A percentile compares a stretch with the other conserved stretches of the same genome.
Conservation (phyloP, 2,888 invertebrate genomes). For the Tromatobia lineatoria region DNA sequence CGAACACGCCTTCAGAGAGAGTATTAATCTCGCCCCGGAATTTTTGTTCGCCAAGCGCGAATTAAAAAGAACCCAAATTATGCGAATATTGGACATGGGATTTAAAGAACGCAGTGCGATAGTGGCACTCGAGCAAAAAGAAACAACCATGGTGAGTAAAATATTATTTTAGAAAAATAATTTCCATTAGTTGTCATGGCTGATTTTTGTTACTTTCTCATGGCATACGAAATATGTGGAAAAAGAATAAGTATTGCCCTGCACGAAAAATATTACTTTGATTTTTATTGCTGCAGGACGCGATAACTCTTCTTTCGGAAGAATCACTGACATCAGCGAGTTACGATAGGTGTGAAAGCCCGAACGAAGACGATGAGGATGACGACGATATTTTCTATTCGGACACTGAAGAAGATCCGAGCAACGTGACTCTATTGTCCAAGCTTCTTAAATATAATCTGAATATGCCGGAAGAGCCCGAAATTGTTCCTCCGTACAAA, state of each 20-base stretch:
- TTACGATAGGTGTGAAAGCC: conserved; percentile 43
- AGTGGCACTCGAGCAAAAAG: conserved; percentile 60
- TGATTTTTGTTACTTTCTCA: background rate
- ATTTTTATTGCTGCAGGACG: conserved; percentile 58
- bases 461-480: conserved; percentile 9
- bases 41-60: conserved; percentile 70
- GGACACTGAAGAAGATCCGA: conserved; percentile 71
- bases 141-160: conserved; percentile 61
- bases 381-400: conserved; percentile 71
- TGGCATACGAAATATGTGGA: background rate
- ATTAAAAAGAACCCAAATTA: conserved; percentile 69
- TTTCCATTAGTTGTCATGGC: background rate
- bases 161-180: background rate
- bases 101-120: conserved; percentile 69
- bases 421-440: conserved; percentile 72
- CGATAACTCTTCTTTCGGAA: conserved; percentile 62
- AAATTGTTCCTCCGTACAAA: background rate
- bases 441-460: conserved; percentile 69
- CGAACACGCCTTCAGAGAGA: conserved; percentile 69
- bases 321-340: conserved; percentile 18
- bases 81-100: conserved; percentile 69
- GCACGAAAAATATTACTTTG: no score
- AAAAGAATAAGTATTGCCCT: no score
- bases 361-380: conserved; percentile 26
- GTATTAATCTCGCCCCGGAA: conserved; percentile 68